Base-by-base conservation (phyloP, 2,113 vertebrate genomes). In the Salvelinus sp. region DNA sequence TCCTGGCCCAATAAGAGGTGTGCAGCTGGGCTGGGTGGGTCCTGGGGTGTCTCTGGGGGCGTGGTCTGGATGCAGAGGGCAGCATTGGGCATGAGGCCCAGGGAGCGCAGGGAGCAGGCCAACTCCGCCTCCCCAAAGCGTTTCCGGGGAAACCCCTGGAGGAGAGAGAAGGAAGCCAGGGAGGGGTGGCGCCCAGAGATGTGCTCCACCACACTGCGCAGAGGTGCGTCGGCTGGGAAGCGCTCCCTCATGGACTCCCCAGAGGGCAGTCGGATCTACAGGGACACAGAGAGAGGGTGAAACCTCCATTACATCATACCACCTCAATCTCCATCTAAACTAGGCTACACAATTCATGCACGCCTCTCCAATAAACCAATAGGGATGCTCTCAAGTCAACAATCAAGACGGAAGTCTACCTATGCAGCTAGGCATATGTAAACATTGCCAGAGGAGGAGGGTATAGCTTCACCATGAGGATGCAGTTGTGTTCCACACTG, bases 81-180 rank as follows among this genome's bases (percentile, higher is more conserved):
- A 0, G 94, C 94, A 3, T 93, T 95, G 33, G 94, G 94, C 0
- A 90, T 92, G 38, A 95, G 92, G 38, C 94, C 94, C 1, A 95
- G 86, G 4, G 91, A 91, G 70, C 12, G 88, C 77, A 95, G 84
- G 0, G 93, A 92, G 64, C 82, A 89, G 1, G 87, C 83, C 0
- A 95, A 88, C 76, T 95, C 94, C 0, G 88, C 83, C 63, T 92
- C 90, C n/a, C 91, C 90, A 0, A 95, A 95, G 65, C 90, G 91
- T 20, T n/a, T n/a, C n/a, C n/a, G n/a, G n/a, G n/a, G n/a, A n/a
- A n/a, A n/a, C n/a, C n/a, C n/a, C n/a, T 95, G 94, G 62, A 94
- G 90, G 30, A 95, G 91, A 4, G 90, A 87, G 44, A 93, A 93
- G 74, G 90, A 64, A 3, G 89, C 67, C 1, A 95, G 92, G 62